A percentile compares a stretch with the other conserved stretches of the same genome.
phyloP scores from a whole-genome alignment of 1,140 invertebrate genomes.

The Lucilia sericata region DNA sequence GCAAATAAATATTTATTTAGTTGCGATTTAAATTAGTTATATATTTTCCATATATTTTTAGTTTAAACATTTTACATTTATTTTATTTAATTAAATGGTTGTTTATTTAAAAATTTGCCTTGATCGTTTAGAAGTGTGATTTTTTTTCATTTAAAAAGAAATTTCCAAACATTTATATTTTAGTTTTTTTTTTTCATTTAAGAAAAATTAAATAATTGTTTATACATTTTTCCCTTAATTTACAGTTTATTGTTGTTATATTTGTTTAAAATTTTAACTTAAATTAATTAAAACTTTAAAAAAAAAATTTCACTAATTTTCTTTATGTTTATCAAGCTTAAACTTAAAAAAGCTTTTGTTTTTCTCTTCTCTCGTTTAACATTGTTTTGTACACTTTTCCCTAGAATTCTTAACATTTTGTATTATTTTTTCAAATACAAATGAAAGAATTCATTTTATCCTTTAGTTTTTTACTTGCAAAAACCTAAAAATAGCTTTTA shows the following conservation, averaged over 20 bases:
- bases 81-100: background rate
- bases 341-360: background rate
- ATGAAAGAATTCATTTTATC: background rate
- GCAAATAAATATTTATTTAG: background rate
- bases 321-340: background rate
- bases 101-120: background rate
- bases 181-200: background rate
- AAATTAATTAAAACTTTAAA: no score
- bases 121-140: background rate
- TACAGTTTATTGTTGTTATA: no score
- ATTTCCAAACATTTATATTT: no score
- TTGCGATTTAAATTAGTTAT: background rate
- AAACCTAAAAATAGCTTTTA: background rate
- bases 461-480: background rate
- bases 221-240: background rate
- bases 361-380: background rate
- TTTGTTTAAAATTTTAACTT: no score
- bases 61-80: background rate
- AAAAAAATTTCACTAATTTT: background rate
- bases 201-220: background rate
- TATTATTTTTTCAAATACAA: background rate
- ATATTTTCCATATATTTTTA: background rate
- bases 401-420: constrained; percentile 4
- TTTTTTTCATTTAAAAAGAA: no score
- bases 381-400: background rate